Base-by-base conservation (phyloP, 2,113 vertebrate species). In the Xenopus laevis region DNA sequence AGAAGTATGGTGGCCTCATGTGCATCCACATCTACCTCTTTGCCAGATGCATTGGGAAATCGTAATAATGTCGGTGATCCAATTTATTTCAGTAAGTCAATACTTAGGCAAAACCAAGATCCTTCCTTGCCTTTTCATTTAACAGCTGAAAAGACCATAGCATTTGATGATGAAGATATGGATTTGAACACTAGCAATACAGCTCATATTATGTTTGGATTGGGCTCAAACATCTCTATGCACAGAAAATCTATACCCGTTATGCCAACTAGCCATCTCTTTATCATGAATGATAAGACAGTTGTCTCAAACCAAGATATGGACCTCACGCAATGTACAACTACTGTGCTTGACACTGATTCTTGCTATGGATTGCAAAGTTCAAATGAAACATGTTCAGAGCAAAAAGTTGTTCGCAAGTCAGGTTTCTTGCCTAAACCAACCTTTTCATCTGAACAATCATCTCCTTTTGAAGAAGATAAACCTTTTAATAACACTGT, bases 81-180 rank as follows among this genome's bases (percentile, higher is more conserved):
- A n/a, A 55, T 13, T 16, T 8, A 8, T 9, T 8, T n/a, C 17
- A 55, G 53, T 55, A 50, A 50, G 47, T 16, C 7, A 8, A 5
- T 55, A n/a, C 10, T 1, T 23, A 60, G 4, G 21, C 58, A 78
- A 50, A 72, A 10, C 0, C 63, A 52, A 1, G 50, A 61, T 72
- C 78, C 63, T 20, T 10, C 81, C 6, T 72, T 63, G 1, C 67
- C 52, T 47, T 3, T 58, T 78, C 71, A 73, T 68, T 20, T 78
- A 33, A 68, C 72, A n/a, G 65, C 72, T 70, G 86, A 81, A 79
- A 89, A 78, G 53, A 85, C 79, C 0, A n/a, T 84, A 13, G 64
- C 84, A 4, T 85, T 87, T 12, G 1, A 77, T 46, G 78, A 23
- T 77, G 79, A 86, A 73, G 79, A 85, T 57, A 84, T 71, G 80